phyloP scores from a whole-genome alignment of 2,113 vertebrate species.

The Sinocyclocheilus grahami region DNA sequence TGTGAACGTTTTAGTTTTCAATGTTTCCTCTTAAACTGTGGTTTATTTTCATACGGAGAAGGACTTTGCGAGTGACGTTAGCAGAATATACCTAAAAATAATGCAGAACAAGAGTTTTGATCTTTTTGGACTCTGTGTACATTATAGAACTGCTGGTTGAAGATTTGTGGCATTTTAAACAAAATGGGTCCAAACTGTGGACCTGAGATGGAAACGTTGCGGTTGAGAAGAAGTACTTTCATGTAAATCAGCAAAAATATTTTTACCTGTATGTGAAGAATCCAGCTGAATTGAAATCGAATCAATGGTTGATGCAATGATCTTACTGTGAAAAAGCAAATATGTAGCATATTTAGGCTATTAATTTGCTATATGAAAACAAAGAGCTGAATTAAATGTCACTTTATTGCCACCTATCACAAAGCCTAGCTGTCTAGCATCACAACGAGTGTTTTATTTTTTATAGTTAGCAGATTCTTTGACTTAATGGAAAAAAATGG shows the following conservation, averaged over 20 bases:
- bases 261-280: constrained; percentile 6
- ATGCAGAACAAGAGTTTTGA: not conserved
- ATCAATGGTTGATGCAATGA: constrained; percentile 31
- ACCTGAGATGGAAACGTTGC: not conserved
- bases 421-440: not conserved
- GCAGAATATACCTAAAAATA: not conserved
- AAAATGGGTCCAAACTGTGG: not conserved
- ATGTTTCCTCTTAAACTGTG: constrained; percentile 17
- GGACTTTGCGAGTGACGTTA: not conserved
- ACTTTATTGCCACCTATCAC: constrained; percentile 23
- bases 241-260: constrained; percentile 23
- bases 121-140: too few species aligned
- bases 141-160: constrained; percentile 9
- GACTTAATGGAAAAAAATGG: constrained; percentile 3
- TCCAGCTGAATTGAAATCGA: constrained; percentile 6
- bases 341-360: constrained; percentile 41
- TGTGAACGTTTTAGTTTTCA: constrained; percentile 29
- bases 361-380: constrained; percentile 23
- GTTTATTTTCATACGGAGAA: constrained; percentile 21
- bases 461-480: constrained; percentile 29
- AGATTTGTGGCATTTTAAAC: not conserved
- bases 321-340: constrained; percentile 54
- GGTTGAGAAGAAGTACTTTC: not conserved
- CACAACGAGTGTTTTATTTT: not conserved
- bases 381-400: not conserved